Evolutionary conservation across 1,140 invertebrate genomes (phyloP), one percentile per base, ranked within the genome.

Genomic region (Heliconius nattereri): DNA sequence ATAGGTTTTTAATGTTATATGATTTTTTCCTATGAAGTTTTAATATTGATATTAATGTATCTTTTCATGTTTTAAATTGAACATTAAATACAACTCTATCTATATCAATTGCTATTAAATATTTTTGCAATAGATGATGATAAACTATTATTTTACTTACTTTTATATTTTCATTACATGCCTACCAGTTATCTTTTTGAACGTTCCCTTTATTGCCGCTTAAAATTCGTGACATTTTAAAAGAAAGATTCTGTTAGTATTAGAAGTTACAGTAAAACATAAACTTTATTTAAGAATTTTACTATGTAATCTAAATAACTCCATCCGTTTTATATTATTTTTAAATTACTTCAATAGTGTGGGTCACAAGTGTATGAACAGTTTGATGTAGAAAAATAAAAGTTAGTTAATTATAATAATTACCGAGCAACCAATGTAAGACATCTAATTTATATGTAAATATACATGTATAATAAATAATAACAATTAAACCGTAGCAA

Each of bases 361-460:
- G 3, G 60, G 23, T 66, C 60, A 66, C 23, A 26, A 26, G 26
- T 2, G 3, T 60, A 26, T 5, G 54, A 23, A 60, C 19, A 20
- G n/a, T 60, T 20, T 52, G 19, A 23, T 60, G 26, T 23, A 23
- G 3, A 60, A 23, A 26, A 57, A 45, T 45, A 45, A 57, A 57
- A 57, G 54, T n/a, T 20, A 20, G 54, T 57, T 60, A 66, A 66
- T 66, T 66, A 29, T 16, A 66, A 66, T 29, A 66, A 66, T 66
- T 66, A n/a, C 23, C 57, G 11, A 66, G 57, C 23, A 26, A 1
- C 57, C 8, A 66, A 66, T 66, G 23, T 66, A 66, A 66, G 57
- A 66, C 57, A 66, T 66, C 57, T 29, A 66, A 66, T 66, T 66
- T 26, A 66, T 66, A 66, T 66, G 23, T 29, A 66, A 66, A 66